Evolutionary conservation across 2,113 vertebrate genomes (phyloP).

Genomic region (Lampris incognitus): DNA sequence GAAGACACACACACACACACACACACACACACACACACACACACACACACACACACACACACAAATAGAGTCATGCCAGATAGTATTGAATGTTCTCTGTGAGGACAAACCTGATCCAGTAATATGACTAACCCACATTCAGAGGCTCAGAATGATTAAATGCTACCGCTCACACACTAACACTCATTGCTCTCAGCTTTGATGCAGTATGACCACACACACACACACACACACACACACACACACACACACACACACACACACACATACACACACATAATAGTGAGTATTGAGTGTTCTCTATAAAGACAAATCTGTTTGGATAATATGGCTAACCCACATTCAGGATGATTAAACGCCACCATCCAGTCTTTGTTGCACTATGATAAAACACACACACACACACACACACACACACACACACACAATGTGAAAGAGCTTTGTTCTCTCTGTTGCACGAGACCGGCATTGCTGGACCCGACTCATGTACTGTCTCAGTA

Average conservation of each 20-base stretch:
- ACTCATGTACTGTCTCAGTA: background rate
- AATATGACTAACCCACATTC: slow-evolving; percentile 56
- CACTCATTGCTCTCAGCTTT: slow-evolving; percentile 15
- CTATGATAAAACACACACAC: background rate
- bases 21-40: slow-evolving; percentile 6
- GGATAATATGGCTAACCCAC: slow-evolving; percentile 53
- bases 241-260: slow-evolving; percentile 12
- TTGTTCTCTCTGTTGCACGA: background rate
- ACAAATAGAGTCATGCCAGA: slow-evolving; percentile 6
- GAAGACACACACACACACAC: slow-evolving; percentile 23
- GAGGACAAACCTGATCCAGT: slow-evolving; percentile 45
- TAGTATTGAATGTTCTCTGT: slow-evolving; percentile 49
- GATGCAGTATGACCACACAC: background rate
- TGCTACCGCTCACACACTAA: slow-evolving; percentile 27
- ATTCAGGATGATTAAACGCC: slow-evolving; percentile 50
- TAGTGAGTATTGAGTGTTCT: slow-evolving; percentile 48
- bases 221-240: slow-evolving; percentile 14
- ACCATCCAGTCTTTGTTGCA: background rate
- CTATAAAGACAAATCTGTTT: slow-evolving; percentile 43
- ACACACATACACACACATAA: slow-evolving; percentile 2
- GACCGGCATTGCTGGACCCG: slow-evolving; percentile 4
- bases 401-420: slow-evolving; percentile 22
- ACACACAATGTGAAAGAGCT: background rate
- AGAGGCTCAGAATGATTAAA: slow-evolving; percentile 46
- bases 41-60: slow-evolving; percentile 19